Evolutionary conservation across 2,113 vertebrate genomes (phyloP).

Genomic region (Antigone vipio): DNA sequence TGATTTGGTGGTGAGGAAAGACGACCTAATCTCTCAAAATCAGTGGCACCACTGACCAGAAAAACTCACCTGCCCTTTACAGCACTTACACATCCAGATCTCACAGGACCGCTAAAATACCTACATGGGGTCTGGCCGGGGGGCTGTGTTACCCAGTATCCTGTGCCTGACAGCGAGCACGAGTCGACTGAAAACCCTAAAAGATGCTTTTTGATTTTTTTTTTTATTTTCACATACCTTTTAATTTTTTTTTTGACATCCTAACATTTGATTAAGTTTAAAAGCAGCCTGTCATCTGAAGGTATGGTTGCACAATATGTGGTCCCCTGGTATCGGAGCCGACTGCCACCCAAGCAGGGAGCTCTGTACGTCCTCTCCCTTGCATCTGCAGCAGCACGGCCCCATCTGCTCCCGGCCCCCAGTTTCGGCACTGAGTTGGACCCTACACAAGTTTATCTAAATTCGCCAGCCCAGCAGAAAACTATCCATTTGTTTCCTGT

Average conservation of each 20-base stretch:
- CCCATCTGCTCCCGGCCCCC: not conserved
- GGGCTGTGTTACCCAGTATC: not conserved
- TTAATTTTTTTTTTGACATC: not conserved
- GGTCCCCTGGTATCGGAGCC: not conserved
- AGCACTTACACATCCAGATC: not conserved
- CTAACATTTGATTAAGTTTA: not conserved
- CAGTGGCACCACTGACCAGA: not conserved
- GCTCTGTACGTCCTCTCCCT: accelerated
- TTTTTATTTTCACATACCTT: not conserved
- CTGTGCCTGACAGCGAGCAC: not conserved
- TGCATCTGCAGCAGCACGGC: not conserved
- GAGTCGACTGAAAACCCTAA: accelerated
- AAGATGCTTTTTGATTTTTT: not conserved
- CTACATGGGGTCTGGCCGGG: accelerated
- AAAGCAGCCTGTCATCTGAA: not conserved
- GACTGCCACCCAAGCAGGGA: not conserved
- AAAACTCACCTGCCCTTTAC: not conserved
- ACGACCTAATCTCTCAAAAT: not conserved
- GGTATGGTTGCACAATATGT: accelerated
- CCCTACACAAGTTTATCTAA: not conserved
- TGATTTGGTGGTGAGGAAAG: not conserved
- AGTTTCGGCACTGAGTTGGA: not conserved
- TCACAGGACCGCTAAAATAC: not conserved
- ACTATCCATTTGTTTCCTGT: not conserved
- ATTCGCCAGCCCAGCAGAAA: not conserved